phyloP scores from a whole-genome alignment of 2,797 vertebrate species.

The Diglossa cyanea region DNA sequence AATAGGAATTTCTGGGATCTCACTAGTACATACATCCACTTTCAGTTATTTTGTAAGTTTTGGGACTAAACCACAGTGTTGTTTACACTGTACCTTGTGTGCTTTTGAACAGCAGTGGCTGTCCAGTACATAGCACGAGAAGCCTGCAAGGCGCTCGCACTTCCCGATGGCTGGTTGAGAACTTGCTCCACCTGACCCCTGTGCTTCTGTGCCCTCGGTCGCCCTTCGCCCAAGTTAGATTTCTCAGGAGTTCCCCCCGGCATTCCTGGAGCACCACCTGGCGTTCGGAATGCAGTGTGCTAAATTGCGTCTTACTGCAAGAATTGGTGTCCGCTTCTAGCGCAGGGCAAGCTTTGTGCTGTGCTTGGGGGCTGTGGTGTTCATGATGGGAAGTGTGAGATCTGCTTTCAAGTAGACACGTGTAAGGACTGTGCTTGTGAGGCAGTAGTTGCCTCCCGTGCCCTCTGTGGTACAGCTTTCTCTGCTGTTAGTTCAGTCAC shows the following conservation, averaged over 20 bases:
- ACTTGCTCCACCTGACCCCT: background rate
- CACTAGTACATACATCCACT: background rate
- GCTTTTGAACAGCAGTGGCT: background rate
- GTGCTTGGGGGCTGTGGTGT: background rate
- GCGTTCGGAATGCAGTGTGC: fast-evolving
- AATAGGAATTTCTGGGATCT: background rate
- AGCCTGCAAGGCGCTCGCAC: fast-evolving
- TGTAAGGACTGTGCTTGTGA: background rate
- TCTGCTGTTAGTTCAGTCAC: background rate
- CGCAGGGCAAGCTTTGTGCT: fast-evolving
- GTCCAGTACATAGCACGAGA: background rate
- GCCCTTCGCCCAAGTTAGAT: background rate
- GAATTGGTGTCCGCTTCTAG: background rate
- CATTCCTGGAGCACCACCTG: background rate
- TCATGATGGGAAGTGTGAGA: fast-evolving
- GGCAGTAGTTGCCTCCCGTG: background rate
- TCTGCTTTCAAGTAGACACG: background rate
- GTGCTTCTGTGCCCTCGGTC: background rate
- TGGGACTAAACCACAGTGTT: background rate
- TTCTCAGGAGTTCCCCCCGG: background rate
- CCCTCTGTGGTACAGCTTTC: background rate
- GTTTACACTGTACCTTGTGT: fast-evolving
- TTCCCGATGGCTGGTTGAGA: fast-evolving
- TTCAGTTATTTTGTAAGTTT: background rate
- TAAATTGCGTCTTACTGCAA: fast-evolving